Conservation (phyloP, 2,113 vertebrate species). For the Prochilodus magdalenae region DNA sequence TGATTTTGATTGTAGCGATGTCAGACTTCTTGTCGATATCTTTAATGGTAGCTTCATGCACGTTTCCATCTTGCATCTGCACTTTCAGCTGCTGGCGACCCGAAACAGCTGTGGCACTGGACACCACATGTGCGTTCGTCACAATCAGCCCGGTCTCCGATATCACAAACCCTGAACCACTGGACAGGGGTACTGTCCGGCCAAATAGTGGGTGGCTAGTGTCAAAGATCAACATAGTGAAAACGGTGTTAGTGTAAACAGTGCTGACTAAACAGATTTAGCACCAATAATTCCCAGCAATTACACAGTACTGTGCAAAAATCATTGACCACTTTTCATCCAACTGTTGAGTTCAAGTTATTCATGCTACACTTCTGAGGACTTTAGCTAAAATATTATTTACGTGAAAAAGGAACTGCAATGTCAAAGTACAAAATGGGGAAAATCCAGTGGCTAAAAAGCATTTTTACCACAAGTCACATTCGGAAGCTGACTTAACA, state of each 20-base stretch:
- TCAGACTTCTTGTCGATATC: slow-evolving; percentile 95
- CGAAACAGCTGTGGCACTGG: slow-evolving; percentile 79
- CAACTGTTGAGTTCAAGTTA: too few species aligned
- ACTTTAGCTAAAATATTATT: too few species aligned
- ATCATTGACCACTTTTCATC: too few species aligned
- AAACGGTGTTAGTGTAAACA: neutral
- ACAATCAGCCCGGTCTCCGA: slow-evolving; percentile 90
- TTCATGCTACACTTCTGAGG: too few species aligned
- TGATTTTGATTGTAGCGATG: slow-evolving; percentile 93
- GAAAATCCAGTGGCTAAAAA: too few species aligned
- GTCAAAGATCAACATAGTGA: neutral
- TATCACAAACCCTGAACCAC: slow-evolving; percentile 93
- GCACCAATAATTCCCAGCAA: too few species aligned
- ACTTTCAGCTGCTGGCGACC: slow-evolving; percentile 90
- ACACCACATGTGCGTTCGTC: slow-evolving; percentile 92
- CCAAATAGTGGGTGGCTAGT: slow-evolving; percentile 90
- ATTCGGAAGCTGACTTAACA: too few species aligned
- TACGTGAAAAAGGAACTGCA: too few species aligned
- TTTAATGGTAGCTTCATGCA: slow-evolving; percentile 87
- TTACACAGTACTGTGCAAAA: too few species aligned
- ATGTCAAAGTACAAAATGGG: too few species aligned
- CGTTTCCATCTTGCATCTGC: slow-evolving; percentile 86
- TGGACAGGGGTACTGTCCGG: slow-evolving; percentile 87
- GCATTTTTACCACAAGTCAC: too few species aligned
- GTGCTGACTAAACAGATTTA: too few species aligned